phyloP scores from a whole-genome alignment of 2,113 vertebrate species.

The Pteropus alecto region DNA sequence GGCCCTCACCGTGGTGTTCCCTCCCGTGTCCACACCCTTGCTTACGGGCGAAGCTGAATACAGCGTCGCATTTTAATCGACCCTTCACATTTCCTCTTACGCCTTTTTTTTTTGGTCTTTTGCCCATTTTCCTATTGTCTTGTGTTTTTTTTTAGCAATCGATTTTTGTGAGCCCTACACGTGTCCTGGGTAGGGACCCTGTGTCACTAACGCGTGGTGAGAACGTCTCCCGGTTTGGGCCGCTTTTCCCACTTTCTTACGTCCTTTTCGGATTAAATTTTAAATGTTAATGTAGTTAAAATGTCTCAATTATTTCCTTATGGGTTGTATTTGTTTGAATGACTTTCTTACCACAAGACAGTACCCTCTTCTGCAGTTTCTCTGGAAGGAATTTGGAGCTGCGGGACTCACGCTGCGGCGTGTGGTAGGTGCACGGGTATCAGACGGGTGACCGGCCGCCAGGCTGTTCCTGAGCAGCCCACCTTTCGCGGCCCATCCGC shows the following conservation, averaged over 20 bases:
- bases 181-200: background rate
- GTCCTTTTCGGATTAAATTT: background rate
- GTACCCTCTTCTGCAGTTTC: background rate
- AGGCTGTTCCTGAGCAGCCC: background rate
- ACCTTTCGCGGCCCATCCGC: background rate
- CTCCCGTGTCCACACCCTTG: background rate
- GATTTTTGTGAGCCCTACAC: background rate
- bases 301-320: background rate
- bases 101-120: background rate
- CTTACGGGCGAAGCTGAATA: background rate
- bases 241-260: background rate
- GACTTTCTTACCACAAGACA: background rate
- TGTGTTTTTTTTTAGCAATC: background rate
- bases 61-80: background rate
- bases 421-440: too few species aligned
- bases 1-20: background rate
- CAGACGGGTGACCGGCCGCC: background rate
- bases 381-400: background rate
- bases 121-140: background rate
- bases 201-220: background rate
- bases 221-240: background rate
- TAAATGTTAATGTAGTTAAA: background rate
- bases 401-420: too few species aligned
- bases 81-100: background rate
- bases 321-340: background rate